A percentile compares a stretch with the other conserved stretches of the same genome.
These are phyloP conservation scores for Cosmorhoe ocellata DNA, from an alignment of 2,888 invertebrate genomes.

Conservation along the genomic window DNA sequence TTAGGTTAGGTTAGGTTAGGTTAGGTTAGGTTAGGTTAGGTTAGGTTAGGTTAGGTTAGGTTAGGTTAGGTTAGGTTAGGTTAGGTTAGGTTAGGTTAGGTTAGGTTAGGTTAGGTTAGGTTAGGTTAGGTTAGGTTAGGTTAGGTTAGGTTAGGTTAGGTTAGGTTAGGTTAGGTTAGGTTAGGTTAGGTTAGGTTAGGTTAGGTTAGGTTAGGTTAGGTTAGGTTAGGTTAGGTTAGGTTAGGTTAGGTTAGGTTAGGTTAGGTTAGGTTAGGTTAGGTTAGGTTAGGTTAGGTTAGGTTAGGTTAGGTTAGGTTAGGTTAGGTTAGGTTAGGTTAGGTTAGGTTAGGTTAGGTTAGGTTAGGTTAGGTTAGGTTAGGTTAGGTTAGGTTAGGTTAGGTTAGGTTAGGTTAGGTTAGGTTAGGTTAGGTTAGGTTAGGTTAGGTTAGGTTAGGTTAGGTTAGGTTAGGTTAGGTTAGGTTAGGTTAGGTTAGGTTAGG, in stretches of 20 bases:
- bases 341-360: slow-evolving; percentile 21
- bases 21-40: slow-evolving; percentile 23
- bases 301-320: slow-evolving; percentile 22
- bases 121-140: slow-evolving; percentile 32
- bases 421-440: slow-evolving; percentile 27
- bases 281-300: slow-evolving; percentile 25
- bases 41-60: slow-evolving; percentile 25
- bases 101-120: slow-evolving; percentile 27
- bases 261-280: slow-evolving; percentile 31
- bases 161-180: slow-evolving; percentile 30
- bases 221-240: slow-evolving; percentile 32
- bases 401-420: slow-evolving; percentile 31
- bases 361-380: slow-evolving; percentile 23
- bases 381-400: slow-evolving; percentile 32
- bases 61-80: slow-evolving; percentile 25
- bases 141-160: slow-evolving; percentile 24
- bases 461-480: slow-evolving; percentile 36
- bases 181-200: slow-evolving; percentile 33
- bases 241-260: slow-evolving; percentile 33
- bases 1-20: slow-evolving; percentile 24
- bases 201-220: slow-evolving; percentile 37
- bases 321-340: slow-evolving; percentile 28
- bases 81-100: slow-evolving; percentile 20
- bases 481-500: slow-evolving; percentile 36
- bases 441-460: slow-evolving; percentile 31